Conservation (phyloP, 2,888 invertebrate species). For the Tetramorium bicarinatum region DNA sequence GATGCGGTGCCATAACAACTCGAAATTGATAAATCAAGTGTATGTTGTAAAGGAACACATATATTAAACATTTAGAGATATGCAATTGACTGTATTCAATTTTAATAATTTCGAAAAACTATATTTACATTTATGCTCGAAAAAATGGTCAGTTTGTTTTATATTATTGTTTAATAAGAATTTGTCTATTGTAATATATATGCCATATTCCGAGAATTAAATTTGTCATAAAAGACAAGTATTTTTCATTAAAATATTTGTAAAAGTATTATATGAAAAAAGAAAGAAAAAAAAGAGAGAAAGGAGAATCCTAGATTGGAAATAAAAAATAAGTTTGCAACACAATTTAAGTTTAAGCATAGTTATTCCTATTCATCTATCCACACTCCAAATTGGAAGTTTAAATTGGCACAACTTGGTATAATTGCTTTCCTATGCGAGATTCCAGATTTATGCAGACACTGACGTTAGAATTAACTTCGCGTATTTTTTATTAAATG, state of each 20-base stretch:
- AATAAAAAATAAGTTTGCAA: neutral
- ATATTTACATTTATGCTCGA: neutral
- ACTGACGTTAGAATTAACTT: neutral
- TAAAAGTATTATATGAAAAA: neutral
- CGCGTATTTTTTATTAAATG: neutral
- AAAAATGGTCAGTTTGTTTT: neutral
- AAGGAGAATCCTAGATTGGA: neutral
- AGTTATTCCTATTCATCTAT: neutral
- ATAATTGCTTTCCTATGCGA: neutral
- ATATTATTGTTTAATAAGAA: neutral
- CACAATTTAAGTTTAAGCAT: neutral
- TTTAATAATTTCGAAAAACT: neutral
- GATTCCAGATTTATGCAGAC: slow-evolving; percentile 10
- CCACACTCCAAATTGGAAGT: neutral
- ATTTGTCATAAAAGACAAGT: neutral
- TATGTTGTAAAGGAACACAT: neutral
- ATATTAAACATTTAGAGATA: neutral
- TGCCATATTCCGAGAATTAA: neutral
- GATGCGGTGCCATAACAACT: slow-evolving; percentile 2
- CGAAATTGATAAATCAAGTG: neutral
- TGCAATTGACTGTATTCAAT: neutral
- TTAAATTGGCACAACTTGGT: neutral
- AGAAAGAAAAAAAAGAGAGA: neutral
- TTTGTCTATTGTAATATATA: neutral
- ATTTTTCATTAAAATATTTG: neutral